A percentile compares a stretch with the other conserved stretches of the same genome.
Evolutionary conservation across 2,888 invertebrate species (phyloP).

Genomic region (Thera britannica): DNA sequence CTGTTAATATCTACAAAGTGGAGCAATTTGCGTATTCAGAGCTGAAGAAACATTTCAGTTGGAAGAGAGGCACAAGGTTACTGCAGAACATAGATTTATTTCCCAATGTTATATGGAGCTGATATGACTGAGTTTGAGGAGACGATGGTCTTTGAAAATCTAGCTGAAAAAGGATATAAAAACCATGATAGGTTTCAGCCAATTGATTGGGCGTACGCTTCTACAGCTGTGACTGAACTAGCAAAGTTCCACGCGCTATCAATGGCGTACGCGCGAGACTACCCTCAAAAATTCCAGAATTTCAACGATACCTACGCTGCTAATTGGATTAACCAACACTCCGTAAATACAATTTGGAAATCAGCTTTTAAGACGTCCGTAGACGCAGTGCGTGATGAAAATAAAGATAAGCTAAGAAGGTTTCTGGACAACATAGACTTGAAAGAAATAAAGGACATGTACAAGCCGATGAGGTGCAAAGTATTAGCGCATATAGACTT

Average conservation of each 20-base stretch:
- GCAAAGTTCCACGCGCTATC: conserved; percentile 63
- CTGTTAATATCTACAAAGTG: conserved; percentile 7
- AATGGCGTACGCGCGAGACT: conserved; percentile 50
- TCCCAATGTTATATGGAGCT: conserved; percentile 49
- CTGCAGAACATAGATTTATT: conserved; percentile 40
- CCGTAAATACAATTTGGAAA: conserved; percentile 10
- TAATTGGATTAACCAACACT: conserved; percentile 18
- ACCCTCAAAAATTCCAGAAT: conserved; percentile 48
- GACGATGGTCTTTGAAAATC: conserved; percentile 50
- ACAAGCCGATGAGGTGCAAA: conserved; percentile 21
- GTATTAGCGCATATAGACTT: conserved; percentile 53
- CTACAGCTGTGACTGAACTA: conserved; percentile 45
- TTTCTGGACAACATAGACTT: neutral
- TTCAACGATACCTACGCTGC: neutral
- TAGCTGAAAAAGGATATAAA: conserved; percentile 47
- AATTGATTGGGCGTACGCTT: conserved; percentile 53
- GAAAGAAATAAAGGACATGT: conserved; percentile 29
- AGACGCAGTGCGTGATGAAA: neutral
- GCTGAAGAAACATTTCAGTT: conserved; percentile 36
- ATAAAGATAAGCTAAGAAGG: neutral
- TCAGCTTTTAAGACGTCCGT: conserved; percentile 3
- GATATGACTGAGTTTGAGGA: conserved; percentile 47
- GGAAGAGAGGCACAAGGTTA: conserved; percentile 37
- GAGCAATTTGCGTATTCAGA: conserved; percentile 42
- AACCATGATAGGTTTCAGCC: conserved; percentile 50